phyloP scores from a whole-genome alignment of 2,797 vertebrate species.

The Peromyscus attwateri region DNA sequence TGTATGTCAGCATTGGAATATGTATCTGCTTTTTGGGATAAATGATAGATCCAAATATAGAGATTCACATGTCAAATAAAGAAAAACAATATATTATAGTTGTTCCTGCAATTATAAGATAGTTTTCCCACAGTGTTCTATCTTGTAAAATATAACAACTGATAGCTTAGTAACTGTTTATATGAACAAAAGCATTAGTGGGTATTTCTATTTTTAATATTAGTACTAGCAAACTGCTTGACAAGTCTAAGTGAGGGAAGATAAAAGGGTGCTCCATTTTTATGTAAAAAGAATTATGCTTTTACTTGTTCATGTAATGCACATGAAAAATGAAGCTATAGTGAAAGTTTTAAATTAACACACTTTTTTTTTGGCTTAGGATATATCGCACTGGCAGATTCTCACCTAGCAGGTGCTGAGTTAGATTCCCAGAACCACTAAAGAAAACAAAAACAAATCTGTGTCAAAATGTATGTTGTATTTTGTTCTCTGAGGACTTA shows the following conservation, averaged over 20 bases:
- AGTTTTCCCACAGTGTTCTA: neutral
- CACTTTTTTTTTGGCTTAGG: neutral
- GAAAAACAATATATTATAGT: neutral
- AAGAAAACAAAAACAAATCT: neutral
- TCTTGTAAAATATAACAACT: neutral
- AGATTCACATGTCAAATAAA: neutral
- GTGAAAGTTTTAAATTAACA: constrained; percentile 4
- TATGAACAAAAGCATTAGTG: neutral
- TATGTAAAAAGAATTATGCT: neutral
- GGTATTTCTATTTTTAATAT: neutral
- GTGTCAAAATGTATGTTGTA: neutral
- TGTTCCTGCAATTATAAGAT: neutral
- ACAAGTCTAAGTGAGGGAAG: neutral
- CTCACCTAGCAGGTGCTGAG: neutral
- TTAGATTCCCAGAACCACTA: neutral
- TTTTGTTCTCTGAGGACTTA: neutral
- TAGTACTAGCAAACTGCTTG: neutral
- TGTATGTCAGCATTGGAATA: rapidly evolving
- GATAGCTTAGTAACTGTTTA: neutral
- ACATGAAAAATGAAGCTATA: neutral
- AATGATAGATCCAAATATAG: neutral
- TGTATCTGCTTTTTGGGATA: neutral
- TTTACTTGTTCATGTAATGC: neutral
- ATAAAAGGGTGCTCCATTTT: neutral
- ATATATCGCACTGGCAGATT: neutral